These are phyloP conservation scores for Tetragnatha versicolor DNA, from an alignment of 1,140 invertebrate genomes.

Conservation along the genomic window DNA sequence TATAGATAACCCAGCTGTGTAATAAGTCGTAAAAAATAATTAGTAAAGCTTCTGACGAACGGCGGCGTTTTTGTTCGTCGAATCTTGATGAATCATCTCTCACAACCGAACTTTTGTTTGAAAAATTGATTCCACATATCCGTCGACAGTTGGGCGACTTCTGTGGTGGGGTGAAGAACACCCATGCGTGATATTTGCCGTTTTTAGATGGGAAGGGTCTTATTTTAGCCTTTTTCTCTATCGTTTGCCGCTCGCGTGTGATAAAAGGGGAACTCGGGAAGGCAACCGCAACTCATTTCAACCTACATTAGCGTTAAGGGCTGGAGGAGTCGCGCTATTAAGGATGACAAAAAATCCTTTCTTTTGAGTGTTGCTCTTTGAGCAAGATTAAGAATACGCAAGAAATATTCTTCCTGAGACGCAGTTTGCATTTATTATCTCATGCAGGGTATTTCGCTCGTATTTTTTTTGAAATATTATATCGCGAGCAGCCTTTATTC, in stretches of 20 bases:
- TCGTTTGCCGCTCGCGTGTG: background rate
- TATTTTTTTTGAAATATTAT: too few species aligned
- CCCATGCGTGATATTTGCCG: constrained; percentile 13
- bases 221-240: constrained; percentile 2
- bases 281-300: constrained; percentile 39
- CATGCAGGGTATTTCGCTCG: too few species aligned
- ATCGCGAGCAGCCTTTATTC: too few species aligned
- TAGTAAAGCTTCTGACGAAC: constrained; percentile 39
- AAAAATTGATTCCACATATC: constrained; percentile 46
- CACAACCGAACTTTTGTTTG: constrained; percentile 39
- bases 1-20: background rate
- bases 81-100: constrained; percentile 35
- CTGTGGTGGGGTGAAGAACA: background rate
- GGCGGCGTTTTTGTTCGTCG: constrained; percentile 24
- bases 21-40: constrained; percentile 52
- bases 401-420: too few species aligned
- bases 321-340: background rate
- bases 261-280: background rate
- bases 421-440: too few species aligned
- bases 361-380: background rate
- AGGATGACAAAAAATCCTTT: background rate
- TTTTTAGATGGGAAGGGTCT: constrained; percentile 29
- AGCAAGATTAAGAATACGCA: too few species aligned
- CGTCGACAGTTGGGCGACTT: constrained; percentile 48
- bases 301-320: background rate